Evolutionary conservation across 2,797 vertebrate species (phyloP).

Genomic region (Rhinogobio ventralis): DNA sequence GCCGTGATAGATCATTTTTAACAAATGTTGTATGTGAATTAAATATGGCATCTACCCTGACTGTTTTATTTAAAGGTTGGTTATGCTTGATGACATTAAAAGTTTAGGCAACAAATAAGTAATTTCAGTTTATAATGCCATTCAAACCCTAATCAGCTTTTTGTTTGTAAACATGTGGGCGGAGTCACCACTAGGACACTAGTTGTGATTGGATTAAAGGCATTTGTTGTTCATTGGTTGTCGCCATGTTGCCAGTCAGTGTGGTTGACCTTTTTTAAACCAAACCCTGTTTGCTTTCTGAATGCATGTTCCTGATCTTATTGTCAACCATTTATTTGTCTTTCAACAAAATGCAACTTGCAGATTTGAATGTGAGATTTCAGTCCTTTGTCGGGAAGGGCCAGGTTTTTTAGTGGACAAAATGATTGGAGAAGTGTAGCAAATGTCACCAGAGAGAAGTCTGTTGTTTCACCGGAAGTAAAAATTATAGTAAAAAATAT

Average conservation of each 20-base stretch:
- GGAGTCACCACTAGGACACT: neutral
- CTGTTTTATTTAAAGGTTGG: neutral
- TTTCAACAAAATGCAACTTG: neutral
- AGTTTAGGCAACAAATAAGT: neutral
- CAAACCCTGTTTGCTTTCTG: neutral
- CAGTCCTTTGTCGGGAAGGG: neutral
- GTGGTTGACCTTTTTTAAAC: neutral
- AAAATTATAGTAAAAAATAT: no score
- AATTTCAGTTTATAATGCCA: neutral
- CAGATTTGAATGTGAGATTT: neutral
- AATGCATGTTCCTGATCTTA: neutral
- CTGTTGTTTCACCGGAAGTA: no score
- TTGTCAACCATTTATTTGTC: neutral
- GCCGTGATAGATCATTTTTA: neutral
- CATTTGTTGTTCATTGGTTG: neutral
- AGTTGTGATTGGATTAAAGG: constrained; percentile 12
- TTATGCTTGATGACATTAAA: neutral
- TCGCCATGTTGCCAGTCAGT: neutral
- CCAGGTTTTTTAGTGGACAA: neutral
- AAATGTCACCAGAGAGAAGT: neutral
- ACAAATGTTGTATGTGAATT: neutral
- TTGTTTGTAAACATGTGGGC: constrained; percentile 1
- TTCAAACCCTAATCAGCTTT: neutral
- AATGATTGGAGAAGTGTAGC: neutral
- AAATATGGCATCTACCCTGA: neutral